Conservation (phyloP, 2,797 vertebrate species). For the Acrossocheilus wenchowensis region DNA sequence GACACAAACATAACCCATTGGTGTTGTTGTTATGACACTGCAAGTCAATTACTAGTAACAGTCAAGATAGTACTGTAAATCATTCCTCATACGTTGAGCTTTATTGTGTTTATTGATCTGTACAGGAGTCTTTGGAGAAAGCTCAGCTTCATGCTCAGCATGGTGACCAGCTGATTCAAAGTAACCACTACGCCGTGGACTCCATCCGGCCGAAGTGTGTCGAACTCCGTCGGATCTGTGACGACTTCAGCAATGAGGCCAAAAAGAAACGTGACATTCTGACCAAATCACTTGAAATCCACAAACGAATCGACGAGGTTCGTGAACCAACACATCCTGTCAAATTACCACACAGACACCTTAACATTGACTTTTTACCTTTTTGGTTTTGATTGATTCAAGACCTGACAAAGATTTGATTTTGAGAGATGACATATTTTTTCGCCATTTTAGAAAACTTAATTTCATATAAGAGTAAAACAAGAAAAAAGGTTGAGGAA, state of each 20-base stretch:
- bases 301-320: constrained; percentile 89
- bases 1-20: background rate
- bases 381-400: background rate
- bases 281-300: constrained; percentile 88
- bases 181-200: constrained; percentile 91
- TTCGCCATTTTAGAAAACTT: no score
- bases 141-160: constrained; percentile 87
- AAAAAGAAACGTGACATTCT: constrained; percentile 89
- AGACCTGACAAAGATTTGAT: background rate
- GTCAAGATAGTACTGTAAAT: background rate
- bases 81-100: background rate
- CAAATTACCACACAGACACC: background rate
- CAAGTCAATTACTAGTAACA: background rate
- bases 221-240: constrained; percentile 90
- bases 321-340: background rate
- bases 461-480: background rate
- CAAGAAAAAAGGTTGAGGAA: background rate
- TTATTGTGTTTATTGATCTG: constrained; percentile 6
- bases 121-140: constrained; percentile 86
- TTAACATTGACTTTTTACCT: background rate
- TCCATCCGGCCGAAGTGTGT: constrained; percentile 91
- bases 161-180: constrained; percentile 94
- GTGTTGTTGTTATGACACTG: background rate
- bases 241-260: constrained; percentile 90
- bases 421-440: background rate